These are phyloP conservation scores for Tenthredo livida DNA, from an alignment of 2,888 invertebrate genomes.

Conservation along the genomic window DNA sequence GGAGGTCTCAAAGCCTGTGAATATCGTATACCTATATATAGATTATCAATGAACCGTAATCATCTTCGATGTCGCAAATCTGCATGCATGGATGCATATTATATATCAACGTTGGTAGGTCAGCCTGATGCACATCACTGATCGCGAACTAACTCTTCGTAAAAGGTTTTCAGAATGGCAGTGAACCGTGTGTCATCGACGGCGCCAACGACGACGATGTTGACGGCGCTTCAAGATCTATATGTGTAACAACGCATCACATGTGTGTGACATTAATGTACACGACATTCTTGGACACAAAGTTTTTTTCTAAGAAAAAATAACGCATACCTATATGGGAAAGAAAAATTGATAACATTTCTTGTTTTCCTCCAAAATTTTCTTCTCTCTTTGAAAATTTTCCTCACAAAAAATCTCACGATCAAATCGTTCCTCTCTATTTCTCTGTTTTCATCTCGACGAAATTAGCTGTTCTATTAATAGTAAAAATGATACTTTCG, in stretches of 20 bases:
- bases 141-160: constrained; percentile 2
- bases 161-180: constrained; percentile 29
- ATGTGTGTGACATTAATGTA: constrained; percentile 22
- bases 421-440: not conserved
- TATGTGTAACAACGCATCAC: constrained; percentile 9
- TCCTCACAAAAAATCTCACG: not conserved
- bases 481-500: not conserved
- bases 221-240: constrained; percentile 24
- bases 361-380: not conserved
- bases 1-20: not conserved
- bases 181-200: constrained; percentile 38
- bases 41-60: constrained; percentile 27
- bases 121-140: constrained; percentile 8
- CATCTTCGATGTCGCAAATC: constrained; percentile 19
- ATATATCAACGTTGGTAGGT: constrained; percentile 19
- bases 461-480: not conserved
- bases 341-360: not conserved
- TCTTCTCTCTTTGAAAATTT: too few species aligned
- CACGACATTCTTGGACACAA: not conserved
- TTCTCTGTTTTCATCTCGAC: not conserved
- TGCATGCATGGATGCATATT: not conserved
- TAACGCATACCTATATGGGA: not conserved
- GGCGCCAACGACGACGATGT: constrained; percentile 34
- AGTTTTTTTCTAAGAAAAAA: not conserved
- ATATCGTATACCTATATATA: not conserved